Evolutionary conservation across 2,888 invertebrate genomes (phyloP).

Genomic region (Schrankia costaestrigalis): DNA sequence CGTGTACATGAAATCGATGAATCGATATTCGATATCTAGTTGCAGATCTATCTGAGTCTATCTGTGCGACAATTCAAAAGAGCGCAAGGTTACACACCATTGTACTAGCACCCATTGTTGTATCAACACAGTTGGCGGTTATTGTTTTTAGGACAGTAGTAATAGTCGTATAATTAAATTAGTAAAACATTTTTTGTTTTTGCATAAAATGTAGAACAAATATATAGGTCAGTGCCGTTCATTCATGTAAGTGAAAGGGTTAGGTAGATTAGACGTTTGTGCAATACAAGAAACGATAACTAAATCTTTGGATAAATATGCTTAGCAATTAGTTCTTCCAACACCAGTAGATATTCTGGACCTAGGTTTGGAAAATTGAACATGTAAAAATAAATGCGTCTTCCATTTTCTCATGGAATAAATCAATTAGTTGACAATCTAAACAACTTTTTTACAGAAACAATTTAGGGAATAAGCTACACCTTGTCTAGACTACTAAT

Average conservation of each 20-base stretch:
- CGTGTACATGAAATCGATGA: constrained; percentile 21
- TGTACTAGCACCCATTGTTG: constrained; percentile 44
- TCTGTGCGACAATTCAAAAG: constrained; percentile 35
- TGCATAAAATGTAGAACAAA: too few relatives aligned
- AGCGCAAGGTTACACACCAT: constrained; percentile 56
- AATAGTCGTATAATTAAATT: constrained; percentile 29
- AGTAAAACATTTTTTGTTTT: constrained; percentile 22
- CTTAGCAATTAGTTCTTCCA: too few relatives aligned
- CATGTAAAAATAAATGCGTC: too few relatives aligned
- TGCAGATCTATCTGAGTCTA: constrained; percentile 15
- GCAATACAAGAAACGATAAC: too few relatives aligned
- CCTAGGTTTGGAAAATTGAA: too few relatives aligned
- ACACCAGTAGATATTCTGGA: too few relatives aligned
- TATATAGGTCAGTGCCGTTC: constrained; percentile 25
- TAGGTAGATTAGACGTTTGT: not conserved
- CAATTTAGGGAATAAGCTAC: too few relatives aligned
- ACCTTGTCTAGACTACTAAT: constrained; percentile 31
- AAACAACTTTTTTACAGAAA: too few relatives aligned
- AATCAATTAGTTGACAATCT: too few relatives aligned
- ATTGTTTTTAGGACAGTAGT: constrained; percentile 30
- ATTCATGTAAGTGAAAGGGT: not conserved
- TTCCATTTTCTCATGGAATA: too few relatives aligned
- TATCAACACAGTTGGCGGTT: constrained; percentile 38
- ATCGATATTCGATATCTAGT: constrained; percentile 23
- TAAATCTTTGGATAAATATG: too few relatives aligned